phyloP scores from a whole-genome alignment of 1,140 invertebrate species.

The Batillaria attramentaria region DNA sequence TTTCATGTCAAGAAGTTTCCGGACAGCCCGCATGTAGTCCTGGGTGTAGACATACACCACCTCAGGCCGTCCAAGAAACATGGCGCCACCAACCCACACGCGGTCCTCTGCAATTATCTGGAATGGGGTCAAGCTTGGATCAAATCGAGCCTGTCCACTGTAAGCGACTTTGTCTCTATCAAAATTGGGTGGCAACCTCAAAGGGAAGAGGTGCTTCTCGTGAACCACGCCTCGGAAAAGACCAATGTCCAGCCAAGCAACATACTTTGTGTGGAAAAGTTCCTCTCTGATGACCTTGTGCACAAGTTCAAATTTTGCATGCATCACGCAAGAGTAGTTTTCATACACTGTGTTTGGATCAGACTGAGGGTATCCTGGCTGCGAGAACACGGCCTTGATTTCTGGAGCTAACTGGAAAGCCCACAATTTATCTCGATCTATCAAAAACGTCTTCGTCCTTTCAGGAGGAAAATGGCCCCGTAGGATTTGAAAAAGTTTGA shows the following conservation, averaged over 20 bases:
- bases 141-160: conserved; percentile 48
- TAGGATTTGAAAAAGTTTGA: conserved; percentile 33
- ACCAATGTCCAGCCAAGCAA: conserved; percentile 66
- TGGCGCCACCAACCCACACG: conserved; percentile 61
- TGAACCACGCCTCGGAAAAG: conserved; percentile 54
- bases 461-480: conserved; percentile 37
- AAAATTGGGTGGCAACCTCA: conserved; percentile 51
- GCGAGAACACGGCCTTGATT: conserved; percentile 53
- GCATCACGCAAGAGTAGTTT: conserved; percentile 64
- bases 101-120: conserved; percentile 49
- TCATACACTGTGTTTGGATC: conserved; percentile 61
- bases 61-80: conserved; percentile 54
- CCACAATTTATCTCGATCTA: conserved; percentile 56
- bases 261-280: conserved; percentile 55
- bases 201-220: conserved; percentile 49
- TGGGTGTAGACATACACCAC: conserved; percentile 48
- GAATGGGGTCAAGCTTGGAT: conserved; percentile 35
- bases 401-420: conserved; percentile 52
- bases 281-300: conserved; percentile 52
- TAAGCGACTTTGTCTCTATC: conserved; percentile 59
- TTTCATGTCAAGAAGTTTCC: conserved; percentile 46
- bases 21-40: conserved; percentile 51
- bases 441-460: conserved; percentile 46
- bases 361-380: conserved; percentile 56
- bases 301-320: conserved; percentile 65